These are phyloP conservation scores for Erebia aethiops DNA, from an alignment of 2,888 invertebrate species.

Conservation along the genomic window DNA sequence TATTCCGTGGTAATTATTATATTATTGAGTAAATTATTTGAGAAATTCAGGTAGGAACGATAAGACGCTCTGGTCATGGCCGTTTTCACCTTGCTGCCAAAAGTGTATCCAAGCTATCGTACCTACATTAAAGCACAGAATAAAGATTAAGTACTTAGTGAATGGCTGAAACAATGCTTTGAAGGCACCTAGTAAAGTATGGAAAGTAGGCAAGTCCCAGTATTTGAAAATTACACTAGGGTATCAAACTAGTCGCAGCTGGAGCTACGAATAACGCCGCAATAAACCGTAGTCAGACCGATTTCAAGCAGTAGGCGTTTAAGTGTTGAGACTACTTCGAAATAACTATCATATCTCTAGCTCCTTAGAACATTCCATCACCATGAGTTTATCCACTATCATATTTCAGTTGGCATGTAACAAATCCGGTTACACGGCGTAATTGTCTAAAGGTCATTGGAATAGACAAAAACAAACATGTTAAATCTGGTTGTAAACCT, in stretches of 20 bases:
- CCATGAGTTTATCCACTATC: neutral
- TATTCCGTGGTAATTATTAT: too few species aligned
- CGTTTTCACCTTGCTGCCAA: neutral
- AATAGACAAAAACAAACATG: slow-evolving; percentile 3
- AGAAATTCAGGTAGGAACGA: too few species aligned
- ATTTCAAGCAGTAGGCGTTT: too few species aligned
- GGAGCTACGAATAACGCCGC: too few species aligned
- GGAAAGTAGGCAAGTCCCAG: too few species aligned
- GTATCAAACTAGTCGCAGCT: too few species aligned
- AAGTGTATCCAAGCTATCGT: too few species aligned
- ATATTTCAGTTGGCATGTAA: neutral
- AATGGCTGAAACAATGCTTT: neutral
- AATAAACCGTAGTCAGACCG: too few species aligned
- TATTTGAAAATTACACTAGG: too few species aligned
- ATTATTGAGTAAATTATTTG: too few species aligned
- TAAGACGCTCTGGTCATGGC: neutral
- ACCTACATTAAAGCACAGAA: neutral
- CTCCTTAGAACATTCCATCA: neutral
- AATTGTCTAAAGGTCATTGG: slow-evolving; percentile 13
- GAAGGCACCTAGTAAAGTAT: too few species aligned
- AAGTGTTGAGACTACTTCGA: neutral
- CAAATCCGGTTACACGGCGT: slow-evolving; percentile 13
- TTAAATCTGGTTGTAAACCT: slow-evolving; percentile 10
- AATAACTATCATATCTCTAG: neutral
- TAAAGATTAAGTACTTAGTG: neutral